phyloP scores from a whole-genome alignment of 1,140 invertebrate species.

The Daktulosphaira vitifoliae region DNA sequence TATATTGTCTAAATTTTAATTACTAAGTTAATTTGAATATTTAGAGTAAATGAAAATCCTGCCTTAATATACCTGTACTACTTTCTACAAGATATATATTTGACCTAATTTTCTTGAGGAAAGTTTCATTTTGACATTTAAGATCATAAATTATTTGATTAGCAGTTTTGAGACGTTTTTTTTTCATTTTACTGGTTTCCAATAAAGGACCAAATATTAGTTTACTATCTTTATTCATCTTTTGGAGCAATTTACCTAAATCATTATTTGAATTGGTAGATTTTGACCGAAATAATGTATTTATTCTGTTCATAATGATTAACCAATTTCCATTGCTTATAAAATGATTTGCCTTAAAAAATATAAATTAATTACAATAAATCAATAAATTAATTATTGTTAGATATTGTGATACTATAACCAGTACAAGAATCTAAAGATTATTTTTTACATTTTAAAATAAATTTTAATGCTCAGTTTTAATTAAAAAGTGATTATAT shows the following conservation, averaged over 20 bases:
- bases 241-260: neutral
- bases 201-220: slow-evolving; percentile 31
- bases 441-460: too few relatives aligned
- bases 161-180: slow-evolving; percentile 15
- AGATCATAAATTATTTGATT: too few relatives aligned
- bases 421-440: too few relatives aligned
- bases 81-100: neutral
- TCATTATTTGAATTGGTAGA: slow-evolving; percentile 1
- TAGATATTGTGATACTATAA: too few relatives aligned
- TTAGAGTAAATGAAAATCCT: too few relatives aligned
- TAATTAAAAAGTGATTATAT: too few relatives aligned
- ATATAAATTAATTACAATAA: too few relatives aligned
- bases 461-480: too few relatives aligned
- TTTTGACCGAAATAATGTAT: neutral
- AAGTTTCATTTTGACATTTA: too few relatives aligned
- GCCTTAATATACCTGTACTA: neutral
- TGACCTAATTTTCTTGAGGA: neutral
- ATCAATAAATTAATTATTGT: too few relatives aligned
- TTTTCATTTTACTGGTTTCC: slow-evolving; percentile 27
- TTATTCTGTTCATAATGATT: neutral
- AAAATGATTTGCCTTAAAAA: too few relatives aligned
- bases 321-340: neutral
- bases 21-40: too few relatives aligned
- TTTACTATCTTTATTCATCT: slow-evolving; percentile 34
- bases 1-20: slow-evolving; percentile 1